Evolutionary conservation across 1,140 invertebrate genomes (phyloP).

Genomic region (Ceratosolen solmsi): DNA sequence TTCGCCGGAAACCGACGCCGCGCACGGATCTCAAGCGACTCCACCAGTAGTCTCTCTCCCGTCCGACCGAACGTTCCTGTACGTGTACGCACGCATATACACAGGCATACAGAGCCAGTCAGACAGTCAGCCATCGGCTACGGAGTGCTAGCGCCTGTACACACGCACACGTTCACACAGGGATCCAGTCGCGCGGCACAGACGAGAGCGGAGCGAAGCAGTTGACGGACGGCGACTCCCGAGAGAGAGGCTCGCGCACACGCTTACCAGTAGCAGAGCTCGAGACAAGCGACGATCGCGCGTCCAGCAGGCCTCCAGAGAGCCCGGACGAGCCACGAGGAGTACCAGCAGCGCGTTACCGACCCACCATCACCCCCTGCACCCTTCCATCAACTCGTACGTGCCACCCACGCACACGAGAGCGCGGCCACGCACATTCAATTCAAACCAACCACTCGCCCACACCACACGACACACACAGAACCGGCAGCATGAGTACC

Average conservation of each 20-base stretch:
- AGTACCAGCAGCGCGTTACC: neutral
- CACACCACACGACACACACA: no score
- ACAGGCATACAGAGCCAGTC: neutral
- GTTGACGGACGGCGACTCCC: constrained; percentile 34
- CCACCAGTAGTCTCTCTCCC: constrained; percentile 41
- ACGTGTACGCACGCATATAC: neutral
- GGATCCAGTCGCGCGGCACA: constrained; percentile 1
- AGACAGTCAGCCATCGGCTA: neutral
- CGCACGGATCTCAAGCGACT: constrained; percentile 64
- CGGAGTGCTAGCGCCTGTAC: neutral
- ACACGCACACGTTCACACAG: neutral
- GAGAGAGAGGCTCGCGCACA: constrained; percentile 4
- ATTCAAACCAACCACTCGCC: no score
- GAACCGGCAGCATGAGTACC: constrained; percentile 79
- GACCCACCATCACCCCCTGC: neutral
- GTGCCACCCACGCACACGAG: neutral
- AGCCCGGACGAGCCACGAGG: neutral
- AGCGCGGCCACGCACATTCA: neutral
- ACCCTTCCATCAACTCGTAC: no score
- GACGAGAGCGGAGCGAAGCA: constrained; percentile 4
- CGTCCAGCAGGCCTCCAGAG: neutral
- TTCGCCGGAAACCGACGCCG: constrained; percentile 73
- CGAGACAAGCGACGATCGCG: constrained; percentile 7
- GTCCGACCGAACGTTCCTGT: constrained; percentile 11
- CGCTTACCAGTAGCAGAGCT: constrained; percentile 1